These are phyloP conservation scores for Upupa epops DNA, from an alignment of 2,113 vertebrate genomes.

Conservation along the genomic window DNA sequence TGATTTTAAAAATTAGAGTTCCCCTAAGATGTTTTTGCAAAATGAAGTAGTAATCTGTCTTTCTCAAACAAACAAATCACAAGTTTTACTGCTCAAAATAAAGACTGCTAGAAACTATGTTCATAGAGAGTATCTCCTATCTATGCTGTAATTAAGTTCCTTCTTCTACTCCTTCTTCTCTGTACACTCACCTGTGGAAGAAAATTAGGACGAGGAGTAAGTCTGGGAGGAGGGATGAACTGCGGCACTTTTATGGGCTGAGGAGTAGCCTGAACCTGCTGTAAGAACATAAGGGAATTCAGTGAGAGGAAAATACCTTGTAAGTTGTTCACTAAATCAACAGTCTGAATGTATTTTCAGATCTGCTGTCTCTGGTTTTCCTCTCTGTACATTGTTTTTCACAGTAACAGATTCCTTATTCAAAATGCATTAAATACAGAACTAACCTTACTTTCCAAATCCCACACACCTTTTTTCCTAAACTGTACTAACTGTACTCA, in stretches of 20 bases:
- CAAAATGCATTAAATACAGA: background rate
- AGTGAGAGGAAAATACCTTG: constrained; percentile 56
- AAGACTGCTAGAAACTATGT: background rate
- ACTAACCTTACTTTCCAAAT: background rate
- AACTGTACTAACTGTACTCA: too few relatives aligned
- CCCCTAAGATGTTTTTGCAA: background rate
- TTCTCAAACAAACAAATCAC: background rate
- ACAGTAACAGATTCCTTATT: background rate
- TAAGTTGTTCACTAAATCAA: background rate
- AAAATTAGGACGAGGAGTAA: constrained; percentile 95
- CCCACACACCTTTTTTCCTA: background rate
- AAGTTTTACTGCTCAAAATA: background rate
- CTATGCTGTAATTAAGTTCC: background rate
- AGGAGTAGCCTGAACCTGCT: constrained; percentile 95
- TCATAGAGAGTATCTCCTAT: background rate
- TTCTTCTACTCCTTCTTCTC: background rate
- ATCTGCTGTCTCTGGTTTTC: background rate
- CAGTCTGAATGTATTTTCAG: background rate
- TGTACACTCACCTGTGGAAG: constrained; percentile 91
- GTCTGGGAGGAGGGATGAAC: constrained; percentile 98
- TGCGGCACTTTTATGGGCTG: constrained; percentile 99
- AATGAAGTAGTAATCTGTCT: background rate
- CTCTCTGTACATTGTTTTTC: background rate
- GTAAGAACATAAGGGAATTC: constrained; percentile 46
- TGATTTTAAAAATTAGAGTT: background rate